Percentiles rank a stretch among this genome's conserved stretches.
Conservation (phyloP, 2,797 vertebrate species). For the Myripristis jacobus region DNA sequence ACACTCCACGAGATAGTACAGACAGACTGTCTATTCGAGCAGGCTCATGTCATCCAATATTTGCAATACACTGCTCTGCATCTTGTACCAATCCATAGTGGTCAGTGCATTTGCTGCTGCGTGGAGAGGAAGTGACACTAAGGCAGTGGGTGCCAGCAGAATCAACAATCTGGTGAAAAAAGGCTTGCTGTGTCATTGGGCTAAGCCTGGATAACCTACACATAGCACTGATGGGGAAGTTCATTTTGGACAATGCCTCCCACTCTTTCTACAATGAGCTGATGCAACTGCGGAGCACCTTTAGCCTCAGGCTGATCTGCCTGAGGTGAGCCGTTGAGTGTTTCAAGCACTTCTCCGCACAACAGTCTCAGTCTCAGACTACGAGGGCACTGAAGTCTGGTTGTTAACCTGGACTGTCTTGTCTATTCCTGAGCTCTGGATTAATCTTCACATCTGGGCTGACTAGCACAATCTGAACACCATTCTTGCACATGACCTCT, state of each 20-base stretch:
- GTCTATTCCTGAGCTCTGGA: background rate
- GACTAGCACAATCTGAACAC: background rate
- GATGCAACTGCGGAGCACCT: constrained; percentile 50
- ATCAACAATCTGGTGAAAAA: constrained; percentile 48
- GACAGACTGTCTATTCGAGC: constrained; percentile 2
- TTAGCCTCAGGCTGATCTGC: constrained; percentile 57
- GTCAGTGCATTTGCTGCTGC: constrained; percentile 21
- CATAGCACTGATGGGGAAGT: constrained; percentile 50
- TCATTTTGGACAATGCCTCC: constrained; percentile 61
- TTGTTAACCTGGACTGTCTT: background rate
- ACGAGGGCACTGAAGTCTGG: constrained; percentile 8
- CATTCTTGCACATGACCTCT: too few relatives aligned
- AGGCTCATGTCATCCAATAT: constrained; percentile 53
- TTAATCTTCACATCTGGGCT: background rate
- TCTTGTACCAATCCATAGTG: constrained; percentile 44
- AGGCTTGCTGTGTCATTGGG: constrained; percentile 53
- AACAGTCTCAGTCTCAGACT: constrained; percentile 9
- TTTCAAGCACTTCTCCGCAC: constrained; percentile 42
- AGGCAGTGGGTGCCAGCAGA: constrained; percentile 54
- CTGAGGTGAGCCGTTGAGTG: constrained; percentile 38
- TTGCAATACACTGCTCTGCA: constrained; percentile 44
- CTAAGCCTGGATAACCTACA: constrained; percentile 55
- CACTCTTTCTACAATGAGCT: constrained; percentile 55
- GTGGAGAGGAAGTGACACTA: constrained; percentile 58
- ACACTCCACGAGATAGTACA: background rate